phyloP scores from a whole-genome alignment of 2,113 vertebrate species.

The Cyprinodon tularosa region DNA sequence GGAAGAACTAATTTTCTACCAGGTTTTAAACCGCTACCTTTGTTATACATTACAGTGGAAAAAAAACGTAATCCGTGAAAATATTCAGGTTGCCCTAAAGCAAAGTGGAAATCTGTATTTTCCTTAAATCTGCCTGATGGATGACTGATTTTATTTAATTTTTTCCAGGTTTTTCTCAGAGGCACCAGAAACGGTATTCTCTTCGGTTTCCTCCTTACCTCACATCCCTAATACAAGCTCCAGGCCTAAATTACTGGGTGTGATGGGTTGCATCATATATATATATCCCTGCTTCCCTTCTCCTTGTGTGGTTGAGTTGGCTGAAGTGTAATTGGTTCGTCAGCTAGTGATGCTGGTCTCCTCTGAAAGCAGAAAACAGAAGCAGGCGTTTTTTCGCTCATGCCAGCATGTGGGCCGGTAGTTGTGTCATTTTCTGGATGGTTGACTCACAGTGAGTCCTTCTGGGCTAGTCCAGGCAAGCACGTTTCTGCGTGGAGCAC shows the following conservation, averaged over 20 bases:
- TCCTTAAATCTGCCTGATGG: neutral
- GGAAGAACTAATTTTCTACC: neutral
- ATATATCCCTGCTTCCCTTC: slow-evolving; percentile 18
- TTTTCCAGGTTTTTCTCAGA: neutral
- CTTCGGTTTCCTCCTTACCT: slow-evolving; percentile 11
- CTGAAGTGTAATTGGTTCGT: slow-evolving; percentile 41
- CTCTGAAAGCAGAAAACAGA: slow-evolving; percentile 44
- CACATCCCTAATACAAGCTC: slow-evolving; percentile 32
- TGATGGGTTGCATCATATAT: slow-evolving; percentile 28
- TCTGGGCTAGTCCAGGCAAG: slow-evolving; percentile 59
- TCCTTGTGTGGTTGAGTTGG: slow-evolving; percentile 10
- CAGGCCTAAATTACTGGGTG: slow-evolving; percentile 55
- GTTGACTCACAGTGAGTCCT: slow-evolving; percentile 66
- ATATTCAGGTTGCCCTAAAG: neutral
- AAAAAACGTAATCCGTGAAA: neutral
- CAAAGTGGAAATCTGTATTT: neutral
- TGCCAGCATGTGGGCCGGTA: slow-evolving; percentile 38
- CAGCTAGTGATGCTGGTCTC: slow-evolving; percentile 17
- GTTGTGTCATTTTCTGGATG: slow-evolving; percentile 69
- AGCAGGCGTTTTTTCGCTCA: slow-evolving; percentile 15
- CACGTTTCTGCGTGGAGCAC: slow-evolving; percentile 14
- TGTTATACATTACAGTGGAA: neutral
- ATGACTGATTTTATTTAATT: neutral
- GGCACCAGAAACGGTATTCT: neutral
- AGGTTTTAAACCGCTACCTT: neutral